phyloP scores from a whole-genome alignment of 2,888 invertebrate species.

The Tetragonula carbonaria region DNA sequence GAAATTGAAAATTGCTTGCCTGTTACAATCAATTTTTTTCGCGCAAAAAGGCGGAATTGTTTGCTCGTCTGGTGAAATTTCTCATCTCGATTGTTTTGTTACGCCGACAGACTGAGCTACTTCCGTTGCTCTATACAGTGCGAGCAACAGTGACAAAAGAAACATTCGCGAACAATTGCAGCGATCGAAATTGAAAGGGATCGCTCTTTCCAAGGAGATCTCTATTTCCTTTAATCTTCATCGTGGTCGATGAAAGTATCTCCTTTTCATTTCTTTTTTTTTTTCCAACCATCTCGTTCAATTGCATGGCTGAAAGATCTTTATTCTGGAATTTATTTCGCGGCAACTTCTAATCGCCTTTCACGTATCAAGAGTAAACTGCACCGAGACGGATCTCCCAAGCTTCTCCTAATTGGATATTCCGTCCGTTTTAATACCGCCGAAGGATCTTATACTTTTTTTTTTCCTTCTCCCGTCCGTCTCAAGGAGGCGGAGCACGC shows the following conservation, averaged over 20 bases:
- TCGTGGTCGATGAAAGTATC: not conserved
- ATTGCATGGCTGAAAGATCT: constrained; percentile 22
- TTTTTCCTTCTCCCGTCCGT: not conserved
- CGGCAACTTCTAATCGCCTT: constrained; percentile 35
- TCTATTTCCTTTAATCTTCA: not conserved
- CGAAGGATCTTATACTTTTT: constrained; percentile 12
- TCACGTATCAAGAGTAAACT: constrained; percentile 14
- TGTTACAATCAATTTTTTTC: too few relatives aligned
- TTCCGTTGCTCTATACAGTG: too few relatives aligned
- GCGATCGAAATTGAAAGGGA: constrained; percentile 5
- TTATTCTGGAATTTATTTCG: constrained; percentile 43
- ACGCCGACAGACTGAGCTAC: too few relatives aligned
- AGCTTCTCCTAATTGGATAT: constrained; percentile 58
- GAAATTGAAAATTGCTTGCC: too few relatives aligned
- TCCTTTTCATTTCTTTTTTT: not conserved
- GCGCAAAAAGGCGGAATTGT: too few relatives aligned
- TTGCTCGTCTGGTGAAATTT: too few relatives aligned
- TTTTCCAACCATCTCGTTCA: not conserved
- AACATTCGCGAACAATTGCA: constrained; percentile 17
- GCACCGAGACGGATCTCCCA: constrained; percentile 33
- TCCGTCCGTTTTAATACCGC: constrained; percentile 48
- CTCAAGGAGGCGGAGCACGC: not conserved
- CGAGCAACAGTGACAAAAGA: not conserved
- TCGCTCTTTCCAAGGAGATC: not conserved
- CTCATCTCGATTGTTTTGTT: too few relatives aligned